A percentile compares a stretch with the other conserved stretches of the same genome.
Conservation (phyloP, 2,113 vertebrate genomes). For the Todiramphus chloris region DNA sequence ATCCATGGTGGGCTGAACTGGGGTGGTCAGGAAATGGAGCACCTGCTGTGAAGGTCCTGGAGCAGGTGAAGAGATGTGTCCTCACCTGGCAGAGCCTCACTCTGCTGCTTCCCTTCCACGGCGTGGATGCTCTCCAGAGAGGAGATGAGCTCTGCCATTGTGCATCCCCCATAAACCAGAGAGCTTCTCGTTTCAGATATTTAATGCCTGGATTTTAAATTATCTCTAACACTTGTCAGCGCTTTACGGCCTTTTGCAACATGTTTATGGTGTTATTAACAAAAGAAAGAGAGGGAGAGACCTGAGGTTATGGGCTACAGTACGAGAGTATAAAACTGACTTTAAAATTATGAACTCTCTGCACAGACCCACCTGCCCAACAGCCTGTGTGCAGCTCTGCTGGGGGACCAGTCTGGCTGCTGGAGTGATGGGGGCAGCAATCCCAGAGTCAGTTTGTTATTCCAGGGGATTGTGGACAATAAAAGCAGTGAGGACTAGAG, state of each 20-base stretch:
- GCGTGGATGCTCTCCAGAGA: background rate
- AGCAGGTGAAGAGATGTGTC: background rate
- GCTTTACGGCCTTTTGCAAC: background rate
- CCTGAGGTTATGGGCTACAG: background rate
- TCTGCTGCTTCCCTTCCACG: background rate
- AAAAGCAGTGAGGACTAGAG: background rate
- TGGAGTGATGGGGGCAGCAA: rapidly evolving
- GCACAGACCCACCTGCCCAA: background rate
- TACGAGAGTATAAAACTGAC: background rate
- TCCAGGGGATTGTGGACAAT: rapidly evolving
- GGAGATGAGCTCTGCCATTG: background rate
- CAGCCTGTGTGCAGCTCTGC: background rate
- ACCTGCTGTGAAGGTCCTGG: background rate
- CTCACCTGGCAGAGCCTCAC: background rate
- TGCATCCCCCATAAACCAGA: background rate
- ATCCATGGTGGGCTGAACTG: background rate
- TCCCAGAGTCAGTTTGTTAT: background rate
- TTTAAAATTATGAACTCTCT: background rate
- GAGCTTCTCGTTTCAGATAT: background rate
- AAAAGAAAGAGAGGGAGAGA: background rate
- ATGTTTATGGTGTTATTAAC: background rate
- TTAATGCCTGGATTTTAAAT: background rate
- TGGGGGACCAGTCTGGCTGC: background rate
- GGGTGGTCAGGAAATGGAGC: rapidly evolving
- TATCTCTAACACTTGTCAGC: background rate